Percentiles rank a stretch among this genome's conserved stretches.
phyloP scores from a whole-genome alignment of 2,797 vertebrate species.

The Pampus argenteus region DNA sequence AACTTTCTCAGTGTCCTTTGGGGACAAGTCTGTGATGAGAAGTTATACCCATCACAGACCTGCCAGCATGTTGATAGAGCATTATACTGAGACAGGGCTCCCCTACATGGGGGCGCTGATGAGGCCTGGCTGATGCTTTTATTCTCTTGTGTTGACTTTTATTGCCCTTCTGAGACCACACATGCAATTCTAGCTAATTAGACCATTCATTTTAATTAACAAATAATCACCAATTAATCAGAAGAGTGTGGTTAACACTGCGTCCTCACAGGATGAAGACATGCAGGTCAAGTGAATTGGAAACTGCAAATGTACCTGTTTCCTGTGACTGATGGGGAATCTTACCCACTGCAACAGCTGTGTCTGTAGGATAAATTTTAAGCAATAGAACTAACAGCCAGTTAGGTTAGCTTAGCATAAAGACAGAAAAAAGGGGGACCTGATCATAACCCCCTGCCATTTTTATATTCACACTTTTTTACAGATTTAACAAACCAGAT shows the following conservation, averaged over 20 bases:
- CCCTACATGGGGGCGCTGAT: constrained; percentile 17
- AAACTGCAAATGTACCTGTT: background rate
- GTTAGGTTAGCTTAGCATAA: no score
- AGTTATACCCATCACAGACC: constrained; percentile 24
- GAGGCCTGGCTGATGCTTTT: constrained; percentile 29
- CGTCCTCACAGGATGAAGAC: constrained; percentile 5
- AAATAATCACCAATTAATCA: constrained; percentile 41
- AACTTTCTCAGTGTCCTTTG: constrained; percentile 26
- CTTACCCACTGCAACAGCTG: no score
- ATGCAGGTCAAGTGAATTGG: constrained; percentile 1
- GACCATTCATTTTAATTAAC: constrained; percentile 55
- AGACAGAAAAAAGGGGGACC: no score
- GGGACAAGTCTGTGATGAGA: constrained; percentile 26
- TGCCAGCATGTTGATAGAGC: constrained; percentile 9
- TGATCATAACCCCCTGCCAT: no score
- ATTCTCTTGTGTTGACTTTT: constrained; percentile 42
- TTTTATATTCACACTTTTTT: no score
- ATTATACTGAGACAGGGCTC: background rate
- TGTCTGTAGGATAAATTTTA: no score
- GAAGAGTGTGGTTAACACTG: constrained; percentile 28
- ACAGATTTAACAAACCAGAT: no score
- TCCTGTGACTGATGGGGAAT: no score
- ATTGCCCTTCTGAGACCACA: constrained; percentile 47
- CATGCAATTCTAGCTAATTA: constrained; percentile 52
- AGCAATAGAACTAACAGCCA: no score